These are phyloP conservation scores for Steinernema feltiae DNA, from an alignment of 1,140 invertebrate genomes.

Conservation along the genomic window DNA sequence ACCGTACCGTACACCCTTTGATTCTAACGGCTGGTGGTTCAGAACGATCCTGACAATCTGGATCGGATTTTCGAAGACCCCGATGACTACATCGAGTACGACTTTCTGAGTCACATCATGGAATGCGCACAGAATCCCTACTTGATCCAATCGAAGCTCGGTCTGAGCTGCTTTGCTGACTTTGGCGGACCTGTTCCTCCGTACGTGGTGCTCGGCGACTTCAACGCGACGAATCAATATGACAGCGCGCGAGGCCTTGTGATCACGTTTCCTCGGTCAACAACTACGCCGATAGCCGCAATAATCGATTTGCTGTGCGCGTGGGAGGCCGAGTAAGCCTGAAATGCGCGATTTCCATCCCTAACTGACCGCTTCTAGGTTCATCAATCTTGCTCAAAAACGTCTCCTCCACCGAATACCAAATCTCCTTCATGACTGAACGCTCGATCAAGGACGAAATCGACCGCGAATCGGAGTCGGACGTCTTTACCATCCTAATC, in stretches of 20 bases:
- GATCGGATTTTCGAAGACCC: constrained; percentile 25
- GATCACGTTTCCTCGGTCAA: constrained; percentile 82
- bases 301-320: constrained; percentile 70
- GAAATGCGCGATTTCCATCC: too few relatives aligned
- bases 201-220: constrained; percentile 83
- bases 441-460: constrained; percentile 75
- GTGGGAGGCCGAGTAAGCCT: constrained; percentile 71
- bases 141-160: constrained; percentile 58
- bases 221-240: constrained; percentile 66
- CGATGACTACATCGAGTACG: constrained; percentile 64
- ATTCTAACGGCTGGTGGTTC: constrained; percentile 13
- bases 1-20: not conserved
- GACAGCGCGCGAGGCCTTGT: constrained; percentile 77
- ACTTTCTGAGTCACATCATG: constrained; percentile 74
- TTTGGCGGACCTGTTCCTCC: constrained; percentile 87
- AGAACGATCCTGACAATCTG: not conserved
- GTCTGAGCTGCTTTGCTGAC: constrained; percentile 69
- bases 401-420: constrained; percentile 76
- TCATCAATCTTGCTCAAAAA: constrained; percentile 76
- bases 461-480: constrained; percentile 78
- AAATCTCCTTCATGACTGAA: constrained; percentile 74
- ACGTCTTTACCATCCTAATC: constrained; percentile 81
- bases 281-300: constrained; percentile 72
- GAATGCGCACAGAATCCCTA: constrained; percentile 62
- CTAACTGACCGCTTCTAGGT: constrained; percentile 60